Conservation (phyloP, 2,888 invertebrate species). For the Scaptomyza caliginosa region DNA sequence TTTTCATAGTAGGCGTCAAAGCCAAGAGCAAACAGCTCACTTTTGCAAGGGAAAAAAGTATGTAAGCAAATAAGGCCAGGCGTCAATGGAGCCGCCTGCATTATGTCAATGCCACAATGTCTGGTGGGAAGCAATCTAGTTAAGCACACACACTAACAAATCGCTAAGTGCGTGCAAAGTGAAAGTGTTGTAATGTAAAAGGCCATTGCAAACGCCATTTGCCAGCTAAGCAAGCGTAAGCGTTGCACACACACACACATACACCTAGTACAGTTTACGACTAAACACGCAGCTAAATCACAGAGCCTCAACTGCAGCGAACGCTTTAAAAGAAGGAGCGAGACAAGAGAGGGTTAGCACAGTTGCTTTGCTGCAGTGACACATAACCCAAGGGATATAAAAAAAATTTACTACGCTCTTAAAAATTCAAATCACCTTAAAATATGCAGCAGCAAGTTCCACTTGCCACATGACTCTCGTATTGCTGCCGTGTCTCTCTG, state of each 20-base stretch:
- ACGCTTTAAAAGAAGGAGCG: neutral
- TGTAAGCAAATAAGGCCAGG: constrained; percentile 33
- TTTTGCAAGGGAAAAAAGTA: constrained; percentile 13
- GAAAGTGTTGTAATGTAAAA: constrained; percentile 43
- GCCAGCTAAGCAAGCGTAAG: constrained; percentile 49
- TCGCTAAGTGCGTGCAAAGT: constrained; percentile 13
- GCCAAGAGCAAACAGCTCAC: constrained; percentile 20
- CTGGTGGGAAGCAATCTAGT: constrained; percentile 1
- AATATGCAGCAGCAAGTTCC: constrained; percentile 61
- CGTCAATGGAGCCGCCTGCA: constrained; percentile 36
- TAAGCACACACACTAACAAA: neutral
- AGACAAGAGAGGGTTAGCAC: neutral
- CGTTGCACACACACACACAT: constrained; percentile 5
- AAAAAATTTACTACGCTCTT: constrained; percentile 63
- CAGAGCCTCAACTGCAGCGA: neutral
- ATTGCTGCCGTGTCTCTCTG: neutral
- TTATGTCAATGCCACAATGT: constrained; percentile 66
- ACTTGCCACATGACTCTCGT: constrained; percentile 13
- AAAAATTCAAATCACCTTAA: constrained; percentile 76
- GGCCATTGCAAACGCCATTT: constrained; percentile 46
- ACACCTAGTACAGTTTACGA: constrained; percentile 28
- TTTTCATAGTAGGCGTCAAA: constrained; percentile 40
- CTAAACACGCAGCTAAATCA: constrained; percentile 36
- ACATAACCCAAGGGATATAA: constrained; percentile 69
- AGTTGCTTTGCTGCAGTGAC: constrained; percentile 48